A percentile compares a stretch with the other conserved stretches of the same genome.
These are phyloP conservation scores for Maccullochella peelii DNA, from an alignment of 2,113 vertebrate genomes.

Conservation along the genomic window DNA sequence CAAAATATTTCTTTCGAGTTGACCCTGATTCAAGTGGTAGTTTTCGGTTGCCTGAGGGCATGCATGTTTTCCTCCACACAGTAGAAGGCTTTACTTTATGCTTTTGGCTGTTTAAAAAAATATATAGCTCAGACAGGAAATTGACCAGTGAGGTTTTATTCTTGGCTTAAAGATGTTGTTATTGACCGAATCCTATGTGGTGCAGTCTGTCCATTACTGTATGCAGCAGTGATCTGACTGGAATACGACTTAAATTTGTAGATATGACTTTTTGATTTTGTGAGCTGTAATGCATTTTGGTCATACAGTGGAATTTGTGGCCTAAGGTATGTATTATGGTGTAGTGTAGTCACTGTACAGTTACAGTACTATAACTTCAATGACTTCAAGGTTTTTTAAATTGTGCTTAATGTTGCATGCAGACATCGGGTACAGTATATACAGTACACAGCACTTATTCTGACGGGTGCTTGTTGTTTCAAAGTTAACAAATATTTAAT, in stretches of 20 bases:
- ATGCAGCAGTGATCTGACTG: not conserved
- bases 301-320: not conserved
- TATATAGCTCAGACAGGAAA: constrained; percentile 45
- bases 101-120: constrained; percentile 45
- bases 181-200: constrained; percentile 1
- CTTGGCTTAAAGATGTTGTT: constrained; percentile 15
- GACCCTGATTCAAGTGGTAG: not conserved
- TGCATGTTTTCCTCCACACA: constrained; percentile 6
- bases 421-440: not conserved
- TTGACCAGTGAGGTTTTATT: constrained; percentile 12
- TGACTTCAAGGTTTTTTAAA: not conserved
- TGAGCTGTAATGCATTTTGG: not conserved
- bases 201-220: not conserved
- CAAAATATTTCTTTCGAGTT: constrained; percentile 9
- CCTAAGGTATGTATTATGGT: not conserved
- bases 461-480: constrained; percentile 26
- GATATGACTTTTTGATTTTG: not conserved
- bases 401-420: constrained; percentile 6
- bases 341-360: not conserved
- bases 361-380: not conserved
- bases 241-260: not conserved
- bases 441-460: not conserved
- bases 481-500: constrained; percentile 44
- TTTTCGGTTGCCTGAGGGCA: not conserved
- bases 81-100: constrained; percentile 11